Base-by-base conservation (phyloP, 2,888 invertebrate genomes). In the Meteorus cinctellus region DNA sequence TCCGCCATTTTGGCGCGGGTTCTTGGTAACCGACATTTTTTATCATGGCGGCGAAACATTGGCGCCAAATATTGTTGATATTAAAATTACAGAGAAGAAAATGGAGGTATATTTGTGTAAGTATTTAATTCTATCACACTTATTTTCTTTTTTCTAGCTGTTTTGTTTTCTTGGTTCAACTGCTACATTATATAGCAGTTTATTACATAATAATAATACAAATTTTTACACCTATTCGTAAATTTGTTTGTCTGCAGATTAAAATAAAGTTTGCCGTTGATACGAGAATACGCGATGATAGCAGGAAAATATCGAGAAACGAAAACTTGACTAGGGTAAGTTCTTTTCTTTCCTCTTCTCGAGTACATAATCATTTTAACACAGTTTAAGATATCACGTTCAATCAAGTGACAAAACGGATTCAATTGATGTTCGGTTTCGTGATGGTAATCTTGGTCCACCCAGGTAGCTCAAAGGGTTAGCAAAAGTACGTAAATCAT, bases 381-480 rank as follows among this genome's bases (percentile, higher is more conserved):
- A 65, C 24, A 41, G 16, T 24, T 65, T 65, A 36, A n/a, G 8
- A 36, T 10, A 19, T 65, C 19, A 65, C 29, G n/a, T 51, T 84
- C 84, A 94, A 88, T 94, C 94, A 86, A 94, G 87, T 29, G 94
- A 94, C 81, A 94, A 85, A 81, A 94, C 90, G 79, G 94, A 94
- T 86, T 94, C 94, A 84, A 93, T 90, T 86, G 94, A 94, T 82
- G 91, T 91, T 84, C 92, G 90, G 83, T 91, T 91, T 82, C 87
- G 89, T 63, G 90, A 72, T n/a, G 84, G 85, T 72, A 93, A 86
- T 81, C 91, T 90, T 16, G 93, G 93, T 74, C 93, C 94, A 78
- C 94, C 94, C 82, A 94, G 90, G 88, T 94, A 94, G 88, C 94
- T 94, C 83, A 94, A 90, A 65, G 94, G 94, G 90, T 94, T 94